Evolutionary conservation across 1,140 invertebrate genomes (phyloP), one percentile per base, ranked within the genome.

Genomic region (Tetramorium parvispinum): DNA sequence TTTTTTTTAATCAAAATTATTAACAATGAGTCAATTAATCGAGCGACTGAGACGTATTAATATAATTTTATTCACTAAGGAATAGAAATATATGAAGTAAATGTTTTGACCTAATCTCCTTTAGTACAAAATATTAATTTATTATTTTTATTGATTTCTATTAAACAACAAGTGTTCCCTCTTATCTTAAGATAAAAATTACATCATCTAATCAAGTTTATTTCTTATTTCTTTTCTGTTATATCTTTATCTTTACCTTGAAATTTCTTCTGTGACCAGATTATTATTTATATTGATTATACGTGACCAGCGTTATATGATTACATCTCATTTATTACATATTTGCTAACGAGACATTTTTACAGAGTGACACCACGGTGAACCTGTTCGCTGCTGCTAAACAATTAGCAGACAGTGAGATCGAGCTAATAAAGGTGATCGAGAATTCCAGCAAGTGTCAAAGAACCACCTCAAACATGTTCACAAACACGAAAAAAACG

Each of bases 401-500:
- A 78, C 91, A 93, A 85, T 91, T 95, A 86, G 93, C 92, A 27
- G 94, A 94, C 24, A 94, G 92, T 77, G 94, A 94, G 85, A 94
- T 95, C 57, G 87, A 94, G 10, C 85, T 95, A 8, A 86, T 94
- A 70, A 93, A 94, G 63, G 87, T 87, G 10, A 94, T 95, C 55
- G 90, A 94, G 65, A 90, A 87, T 46, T 93, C 93, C 2, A 90
- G 55, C 8, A 88, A 85, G 59, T n/a, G 46, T 37, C 87, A 88
- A 55, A 87, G 32, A 37, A 77, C 73, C 77, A 83, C 24, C 21
- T 82, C 76, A 70, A 73, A 61, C 21, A 91, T 90, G 91, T 87
- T 92, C 32, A 61, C 78, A 46, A 87, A 66, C 27, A 2, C 51
- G n/a, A 91, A 89, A 8, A 91, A 82, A 57, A 76, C 18, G 55